Evolutionary conservation across 2,888 invertebrate species (phyloP).

Genomic region (Cosmia trapezina): DNA sequence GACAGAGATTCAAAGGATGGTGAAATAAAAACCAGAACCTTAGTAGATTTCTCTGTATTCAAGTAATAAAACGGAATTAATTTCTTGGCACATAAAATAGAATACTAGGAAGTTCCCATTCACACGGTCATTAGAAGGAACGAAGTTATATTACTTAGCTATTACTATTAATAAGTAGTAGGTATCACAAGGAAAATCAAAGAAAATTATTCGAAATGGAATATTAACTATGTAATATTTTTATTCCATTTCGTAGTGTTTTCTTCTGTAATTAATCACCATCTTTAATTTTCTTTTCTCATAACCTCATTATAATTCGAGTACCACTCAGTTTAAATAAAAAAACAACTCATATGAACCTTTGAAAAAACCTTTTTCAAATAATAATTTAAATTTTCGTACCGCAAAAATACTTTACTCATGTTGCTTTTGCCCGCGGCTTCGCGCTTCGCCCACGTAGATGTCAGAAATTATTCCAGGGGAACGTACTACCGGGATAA

Average conservation of each 20-base stretch:
- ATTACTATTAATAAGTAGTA: too few relatives aligned
- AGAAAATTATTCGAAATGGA: too few relatives aligned
- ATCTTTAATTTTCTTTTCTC: constrained; percentile 14
- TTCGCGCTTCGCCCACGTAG: too few relatives aligned
- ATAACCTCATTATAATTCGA: constrained; percentile 5
- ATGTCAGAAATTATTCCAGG: too few relatives aligned
- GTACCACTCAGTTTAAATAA: background rate
- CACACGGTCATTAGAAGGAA: background rate
- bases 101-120: constrained; percentile 11
- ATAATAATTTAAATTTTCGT: constrained; percentile 35
- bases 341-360: background rate
- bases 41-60: constrained; percentile 13
- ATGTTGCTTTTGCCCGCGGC: too few relatives aligned
- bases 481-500: too few relatives aligned
- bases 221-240: constrained; percentile 8
- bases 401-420: constrained; percentile 2
- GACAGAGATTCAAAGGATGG: constrained; percentile 9
- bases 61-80: background rate
- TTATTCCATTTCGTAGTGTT: constrained; percentile 20
- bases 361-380: too few relatives aligned
- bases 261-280: constrained; percentile 11
- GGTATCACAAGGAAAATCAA: too few relatives aligned
- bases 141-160: background rate
- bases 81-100: background rate
- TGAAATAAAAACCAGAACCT: constrained; percentile 16